Percentiles rank a stretch among this genome's conserved stretches.
These are phyloP conservation scores for Lutraria lutraria DNA, from an alignment of 2,888 invertebrate genomes.

Conservation along the genomic window DNA sequence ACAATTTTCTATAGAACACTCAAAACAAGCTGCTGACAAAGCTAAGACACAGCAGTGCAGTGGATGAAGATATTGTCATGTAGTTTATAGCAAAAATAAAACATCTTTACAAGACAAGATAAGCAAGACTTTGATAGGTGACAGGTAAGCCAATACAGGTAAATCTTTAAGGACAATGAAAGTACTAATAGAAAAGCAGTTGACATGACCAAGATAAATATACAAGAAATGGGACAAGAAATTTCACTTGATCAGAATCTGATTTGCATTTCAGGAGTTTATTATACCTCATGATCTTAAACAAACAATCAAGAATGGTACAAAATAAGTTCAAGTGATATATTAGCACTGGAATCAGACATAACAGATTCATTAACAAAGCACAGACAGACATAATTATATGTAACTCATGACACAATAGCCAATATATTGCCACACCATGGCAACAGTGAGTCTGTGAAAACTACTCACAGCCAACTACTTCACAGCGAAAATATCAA, in stretches of 20 bases:
- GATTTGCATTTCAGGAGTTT: not conserved
- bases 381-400: not conserved
- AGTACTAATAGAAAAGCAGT: no score
- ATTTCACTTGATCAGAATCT: not conserved
- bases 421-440: not conserved
- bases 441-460: not conserved
- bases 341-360: not conserved
- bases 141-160: no score
- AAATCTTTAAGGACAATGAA: no score
- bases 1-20: no score
- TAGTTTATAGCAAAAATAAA: no score
- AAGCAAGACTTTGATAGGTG: no score
- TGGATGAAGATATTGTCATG: no score
- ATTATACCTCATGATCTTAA: not conserved
- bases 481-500: not conserved
- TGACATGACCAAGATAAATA: no score
- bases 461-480: not conserved
- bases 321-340: not conserved
- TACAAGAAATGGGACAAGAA: no score
- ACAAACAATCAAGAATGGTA: not conserved
- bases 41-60: no score
- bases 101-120: no score
- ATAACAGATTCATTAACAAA: conserved; percentile 12
- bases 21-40: no score
- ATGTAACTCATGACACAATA: not conserved